phyloP scores from a whole-genome alignment of 2,797 vertebrate genomes.

The Tolypeutes matacus region DNA sequence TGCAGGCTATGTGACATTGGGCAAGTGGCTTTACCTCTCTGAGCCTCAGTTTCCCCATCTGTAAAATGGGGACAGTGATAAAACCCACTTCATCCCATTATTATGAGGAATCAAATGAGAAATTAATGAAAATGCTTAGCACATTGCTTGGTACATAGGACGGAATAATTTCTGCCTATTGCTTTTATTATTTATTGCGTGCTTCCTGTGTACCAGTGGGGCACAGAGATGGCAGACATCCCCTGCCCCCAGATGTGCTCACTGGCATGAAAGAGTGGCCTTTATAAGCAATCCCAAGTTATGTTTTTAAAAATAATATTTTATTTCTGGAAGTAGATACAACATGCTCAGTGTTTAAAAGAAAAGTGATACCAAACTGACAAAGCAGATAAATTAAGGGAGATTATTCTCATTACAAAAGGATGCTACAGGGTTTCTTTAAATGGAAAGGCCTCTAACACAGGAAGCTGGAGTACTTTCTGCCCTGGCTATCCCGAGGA shows the following conservation, averaged over 20 bases:
- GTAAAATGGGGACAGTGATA: neutral
- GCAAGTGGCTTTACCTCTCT: neutral
- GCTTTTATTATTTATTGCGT: rapidly evolving
- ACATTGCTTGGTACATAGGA: neutral
- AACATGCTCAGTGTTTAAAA: neutral
- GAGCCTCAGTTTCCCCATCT: neutral
- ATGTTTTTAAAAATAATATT: neutral
- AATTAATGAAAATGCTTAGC: too few species aligned
- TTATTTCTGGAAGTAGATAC: neutral
- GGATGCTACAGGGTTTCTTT: neutral
- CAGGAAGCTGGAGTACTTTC: neutral
- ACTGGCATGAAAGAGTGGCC: neutral
- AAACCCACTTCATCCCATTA: neutral
- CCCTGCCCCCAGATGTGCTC: neutral
- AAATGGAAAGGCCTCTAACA: neutral
- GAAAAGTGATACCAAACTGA: neutral
- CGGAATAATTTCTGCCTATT: rapidly evolving
- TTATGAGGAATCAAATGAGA: neutral
- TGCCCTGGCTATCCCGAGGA: neutral
- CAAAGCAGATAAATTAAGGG: neutral
- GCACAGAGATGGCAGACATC: neutral
- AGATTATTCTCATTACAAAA: slow-evolving; percentile 15
- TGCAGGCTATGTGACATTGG: neutral
- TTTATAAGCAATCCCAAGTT: neutral
- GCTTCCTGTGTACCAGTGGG: neutral